Base-by-base conservation (phyloP, 2,888 invertebrate species). In the Caradrina clavipalpis region DNA sequence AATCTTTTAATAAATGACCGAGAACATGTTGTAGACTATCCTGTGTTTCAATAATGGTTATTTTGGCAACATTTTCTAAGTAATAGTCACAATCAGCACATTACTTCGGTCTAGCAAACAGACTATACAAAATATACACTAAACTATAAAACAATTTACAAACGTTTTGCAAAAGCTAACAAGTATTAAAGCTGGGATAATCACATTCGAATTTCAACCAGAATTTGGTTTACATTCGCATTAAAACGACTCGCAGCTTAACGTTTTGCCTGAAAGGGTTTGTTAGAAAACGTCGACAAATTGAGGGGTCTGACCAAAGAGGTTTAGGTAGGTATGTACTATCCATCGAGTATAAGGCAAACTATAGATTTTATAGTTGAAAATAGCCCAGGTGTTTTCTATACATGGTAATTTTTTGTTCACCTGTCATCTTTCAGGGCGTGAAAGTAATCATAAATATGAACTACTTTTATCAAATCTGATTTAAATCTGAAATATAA, bases 261-360 rank as follows among this genome's bases (percentile, higher is more conserved):
- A 68, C 73, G 73, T 73, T 78, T 61, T 58, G 71, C 39, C 55
- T 72, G 57, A 67, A 75, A 81, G 70, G 73, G 77, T 78, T 76
- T 58, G 57, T 42, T 71, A 56, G 73, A 69, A 78, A 78, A 83
- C 57, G 35, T 55, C 31, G 57, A 58, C 72, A 83, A 80, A 77
- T 69, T 76, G 67, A 73, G 73, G 68, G 61, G 66, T 47, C 70
- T 78, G 78, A 75, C 69, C 76, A 61, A 71, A 73, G 71, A 69
- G 50, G 58, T 78, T 81, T 45, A 17, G 45, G 45, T 45, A 45
- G 45, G 39, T 62, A 10, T 21, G 26, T 47, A 42, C 53, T 68
- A 65, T 58, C 35, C 47, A 49, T 54, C 0, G 21, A 49, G 35
- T 42, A 26, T 21, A 61, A 53, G 4, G 6, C 10, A 31, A 54